Percentiles rank a stretch among this genome's conserved stretches.
phyloP scores from a whole-genome alignment of 2,888 invertebrate genomes.

The Caenorhabditis angaria region DNA sequence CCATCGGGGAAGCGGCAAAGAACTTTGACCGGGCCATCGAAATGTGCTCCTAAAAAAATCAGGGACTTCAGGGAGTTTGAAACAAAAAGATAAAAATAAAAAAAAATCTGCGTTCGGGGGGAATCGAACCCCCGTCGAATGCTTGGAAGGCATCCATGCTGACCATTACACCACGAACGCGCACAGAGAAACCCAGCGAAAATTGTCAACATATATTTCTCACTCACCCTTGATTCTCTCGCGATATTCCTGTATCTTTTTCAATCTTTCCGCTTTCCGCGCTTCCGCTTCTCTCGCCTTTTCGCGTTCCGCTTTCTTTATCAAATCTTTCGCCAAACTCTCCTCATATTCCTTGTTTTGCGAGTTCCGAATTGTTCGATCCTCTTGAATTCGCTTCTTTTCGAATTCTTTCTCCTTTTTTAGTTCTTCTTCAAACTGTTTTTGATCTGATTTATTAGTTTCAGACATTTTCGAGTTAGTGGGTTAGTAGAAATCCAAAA shows the following conservation, averaged over 20 bases:
- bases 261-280: too few species aligned
- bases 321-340: conserved; percentile 50
- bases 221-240: conserved; percentile 18
- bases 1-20: conserved; percentile 92
- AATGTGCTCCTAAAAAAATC: conserved; percentile 5
- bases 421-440: not conserved
- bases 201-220: not conserved
- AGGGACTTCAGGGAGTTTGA: too few species aligned
- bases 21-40: conserved; percentile 79
- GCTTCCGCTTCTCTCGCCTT: conserved; percentile 14
- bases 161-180: conserved; percentile 59
- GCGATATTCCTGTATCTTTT: conserved; percentile 25
- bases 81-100: not conserved
- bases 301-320: conserved; percentile 36
- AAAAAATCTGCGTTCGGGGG: conserved; percentile 45
- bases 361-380: conserved; percentile 7
- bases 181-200: not conserved
- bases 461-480: not conserved
- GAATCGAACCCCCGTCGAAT: conserved; percentile 58
- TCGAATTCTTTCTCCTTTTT: not conserved
- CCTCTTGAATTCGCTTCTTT: not conserved
- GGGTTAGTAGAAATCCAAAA: not conserved
- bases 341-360: conserved; percentile 53
- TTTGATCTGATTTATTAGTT: not conserved
- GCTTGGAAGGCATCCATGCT: conserved; percentile 60